phyloP scores from a whole-genome alignment of 2,888 invertebrate genomes.

The Sinhomidia bicolor region DNA sequence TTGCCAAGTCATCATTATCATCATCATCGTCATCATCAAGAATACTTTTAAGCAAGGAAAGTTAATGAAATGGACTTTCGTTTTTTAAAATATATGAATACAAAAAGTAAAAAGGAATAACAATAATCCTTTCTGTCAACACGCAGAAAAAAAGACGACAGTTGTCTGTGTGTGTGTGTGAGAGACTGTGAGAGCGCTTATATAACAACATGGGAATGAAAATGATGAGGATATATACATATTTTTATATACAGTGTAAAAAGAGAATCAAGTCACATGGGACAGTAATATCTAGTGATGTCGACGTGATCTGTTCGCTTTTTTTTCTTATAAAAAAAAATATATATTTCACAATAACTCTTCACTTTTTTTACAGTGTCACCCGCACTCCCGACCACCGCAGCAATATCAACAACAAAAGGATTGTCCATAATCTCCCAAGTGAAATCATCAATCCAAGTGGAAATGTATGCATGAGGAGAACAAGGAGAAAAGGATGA shows the following conservation, averaged over 20 bases:
- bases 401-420: slow-evolving; percentile 55
- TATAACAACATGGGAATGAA: too few species aligned
- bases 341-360: background rate
- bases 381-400: slow-evolving; percentile 37
- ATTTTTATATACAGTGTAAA: too few species aligned
- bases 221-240: too few species aligned
- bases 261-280: too few species aligned
- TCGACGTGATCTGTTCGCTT: background rate
- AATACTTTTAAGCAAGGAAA: background rate
- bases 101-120: slow-evolving; percentile 30
- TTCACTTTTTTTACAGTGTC: slow-evolving; percentile 6
- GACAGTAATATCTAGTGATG: slow-evolving; percentile 6
- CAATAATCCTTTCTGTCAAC: slow-evolving; percentile 61
- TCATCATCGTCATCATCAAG: too few species aligned
- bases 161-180: too few species aligned
- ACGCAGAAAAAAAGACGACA: too few species aligned
- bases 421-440: slow-evolving; percentile 73
- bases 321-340: background rate
- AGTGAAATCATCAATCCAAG: slow-evolving; percentile 74
- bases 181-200: too few species aligned
- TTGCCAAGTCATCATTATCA: slow-evolving; percentile 38
- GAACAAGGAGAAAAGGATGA: background rate
- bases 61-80: slow-evolving; percentile 30
- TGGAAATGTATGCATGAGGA: slow-evolving; percentile 45
- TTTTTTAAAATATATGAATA: background rate